A percentile compares a stretch with the other conserved stretches of the same genome.
Conservation (phyloP, 2,797 vertebrate species). For the Leuciscus waleckii region DNA sequence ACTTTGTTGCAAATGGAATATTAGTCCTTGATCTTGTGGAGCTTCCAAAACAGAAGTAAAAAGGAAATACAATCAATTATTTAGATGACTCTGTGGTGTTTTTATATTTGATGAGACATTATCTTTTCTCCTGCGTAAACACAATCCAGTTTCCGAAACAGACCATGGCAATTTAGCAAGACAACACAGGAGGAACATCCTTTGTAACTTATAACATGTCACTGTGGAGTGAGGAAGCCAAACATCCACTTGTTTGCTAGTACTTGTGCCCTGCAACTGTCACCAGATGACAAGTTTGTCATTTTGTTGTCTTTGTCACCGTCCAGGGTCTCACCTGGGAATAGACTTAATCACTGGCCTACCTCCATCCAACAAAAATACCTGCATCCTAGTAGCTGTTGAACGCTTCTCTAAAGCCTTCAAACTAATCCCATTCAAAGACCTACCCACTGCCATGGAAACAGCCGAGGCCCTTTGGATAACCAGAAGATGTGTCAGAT, state of each 20-base stretch:
- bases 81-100: background rate
- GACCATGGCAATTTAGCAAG: background rate
- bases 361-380: no score
- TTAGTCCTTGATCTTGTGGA: conserved; percentile 13
- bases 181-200: background rate
- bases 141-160: conserved; percentile 1
- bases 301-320: conserved; percentile 16
- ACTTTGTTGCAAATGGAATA: background rate
- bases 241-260: conserved; percentile 1
- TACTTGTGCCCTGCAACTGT: background rate
- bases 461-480: no score
- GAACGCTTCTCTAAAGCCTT: no score
- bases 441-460: no score
- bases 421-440: no score
- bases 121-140: background rate
- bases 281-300: conserved; percentile 28
- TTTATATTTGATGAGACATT: background rate
- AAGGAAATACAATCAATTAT: background rate
- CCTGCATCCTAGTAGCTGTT: no score
- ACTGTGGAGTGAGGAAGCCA: background rate
- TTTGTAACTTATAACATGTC: conserved; percentile 5
- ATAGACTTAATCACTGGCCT: no score
- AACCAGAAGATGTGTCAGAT: no score
- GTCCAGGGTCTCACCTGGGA: no score
- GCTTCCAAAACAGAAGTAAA: background rate